Evolutionary conservation across 2,888 invertebrate genomes (phyloP).

Genomic region (Anorthoa munda): DNA sequence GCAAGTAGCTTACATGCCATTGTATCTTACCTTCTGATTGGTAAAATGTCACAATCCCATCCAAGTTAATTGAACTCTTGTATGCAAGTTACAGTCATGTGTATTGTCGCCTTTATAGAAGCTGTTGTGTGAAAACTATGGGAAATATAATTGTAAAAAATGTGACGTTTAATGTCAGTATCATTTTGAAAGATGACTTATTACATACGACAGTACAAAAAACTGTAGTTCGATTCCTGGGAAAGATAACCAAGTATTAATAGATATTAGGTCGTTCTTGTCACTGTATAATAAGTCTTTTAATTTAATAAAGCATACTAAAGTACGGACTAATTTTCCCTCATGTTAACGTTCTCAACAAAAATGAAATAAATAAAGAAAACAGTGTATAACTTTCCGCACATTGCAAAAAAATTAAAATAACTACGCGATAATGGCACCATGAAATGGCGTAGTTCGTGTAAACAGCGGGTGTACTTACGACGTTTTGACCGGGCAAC

Average conservation of each 20-base stretch:
- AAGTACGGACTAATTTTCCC: conserved; percentile 3
- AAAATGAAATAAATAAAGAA: conserved; percentile 15
- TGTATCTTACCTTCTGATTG: too few relatives aligned
- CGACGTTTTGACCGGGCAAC: neutral
- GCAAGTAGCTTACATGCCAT: too few relatives aligned
- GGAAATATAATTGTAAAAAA: neutral
- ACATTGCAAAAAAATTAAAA: conserved; percentile 34
- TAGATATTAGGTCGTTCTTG: too few relatives aligned
- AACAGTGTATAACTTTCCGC: conserved; percentile 25
- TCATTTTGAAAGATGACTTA: neutral
- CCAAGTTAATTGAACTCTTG: too few relatives aligned
- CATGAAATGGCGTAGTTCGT: conserved; percentile 34
- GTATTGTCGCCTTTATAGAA: too few relatives aligned
- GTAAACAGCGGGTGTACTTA: conserved; percentile 21
- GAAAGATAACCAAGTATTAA: too few relatives aligned
- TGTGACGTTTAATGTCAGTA: neutral
- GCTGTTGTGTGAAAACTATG: neutral
- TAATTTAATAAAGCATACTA: neutral
- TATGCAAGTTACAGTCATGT: too few relatives aligned
- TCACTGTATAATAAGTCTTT: neutral
- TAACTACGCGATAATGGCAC: neutral
- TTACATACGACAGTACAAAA: too few relatives aligned
- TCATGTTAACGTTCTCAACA: neutral
- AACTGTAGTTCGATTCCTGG: neutral
- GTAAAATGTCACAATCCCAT: too few relatives aligned